A percentile compares a stretch with the other conserved stretches of the same genome.
phyloP scores from a whole-genome alignment of 1,140 invertebrate species.

The Neodiprion fabricii region DNA sequence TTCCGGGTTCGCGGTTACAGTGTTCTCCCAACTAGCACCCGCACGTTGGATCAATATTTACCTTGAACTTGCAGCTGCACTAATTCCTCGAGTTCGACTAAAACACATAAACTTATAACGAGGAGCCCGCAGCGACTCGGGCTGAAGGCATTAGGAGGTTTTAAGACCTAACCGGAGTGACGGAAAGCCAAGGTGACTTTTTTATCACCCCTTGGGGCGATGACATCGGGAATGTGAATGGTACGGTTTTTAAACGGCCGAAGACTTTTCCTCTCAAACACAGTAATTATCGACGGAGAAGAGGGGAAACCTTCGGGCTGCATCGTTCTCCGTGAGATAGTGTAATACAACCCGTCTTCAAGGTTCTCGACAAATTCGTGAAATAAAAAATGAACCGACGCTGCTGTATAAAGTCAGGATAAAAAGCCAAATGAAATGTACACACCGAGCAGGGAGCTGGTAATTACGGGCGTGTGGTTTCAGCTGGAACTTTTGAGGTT shows the following conservation, averaged over 20 bases:
- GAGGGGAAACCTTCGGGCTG: background rate
- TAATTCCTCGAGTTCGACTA: background rate
- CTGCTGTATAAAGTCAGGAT: too few species aligned
- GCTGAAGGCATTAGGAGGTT: too few species aligned
- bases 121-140: too few species aligned
- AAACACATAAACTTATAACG: background rate
- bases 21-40: background rate
- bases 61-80: background rate
- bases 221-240: too few species aligned
- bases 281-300: too few species aligned
- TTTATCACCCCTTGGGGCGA: too few species aligned
- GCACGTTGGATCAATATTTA: background rate
- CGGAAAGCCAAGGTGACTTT: too few species aligned
- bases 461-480: background rate
- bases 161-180: too few species aligned
- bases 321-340: background rate
- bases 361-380: background rate
- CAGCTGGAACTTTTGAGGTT: constrained; percentile 1
- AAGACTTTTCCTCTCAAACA: too few species aligned
- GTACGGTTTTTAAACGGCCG: too few species aligned
- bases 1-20: background rate
- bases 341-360: too few species aligned
- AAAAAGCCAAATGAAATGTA: background rate
- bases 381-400: background rate
- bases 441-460: background rate